phyloP scores from a whole-genome alignment of 2,113 vertebrate genomes.

The Cyanistes caeruleus region DNA sequence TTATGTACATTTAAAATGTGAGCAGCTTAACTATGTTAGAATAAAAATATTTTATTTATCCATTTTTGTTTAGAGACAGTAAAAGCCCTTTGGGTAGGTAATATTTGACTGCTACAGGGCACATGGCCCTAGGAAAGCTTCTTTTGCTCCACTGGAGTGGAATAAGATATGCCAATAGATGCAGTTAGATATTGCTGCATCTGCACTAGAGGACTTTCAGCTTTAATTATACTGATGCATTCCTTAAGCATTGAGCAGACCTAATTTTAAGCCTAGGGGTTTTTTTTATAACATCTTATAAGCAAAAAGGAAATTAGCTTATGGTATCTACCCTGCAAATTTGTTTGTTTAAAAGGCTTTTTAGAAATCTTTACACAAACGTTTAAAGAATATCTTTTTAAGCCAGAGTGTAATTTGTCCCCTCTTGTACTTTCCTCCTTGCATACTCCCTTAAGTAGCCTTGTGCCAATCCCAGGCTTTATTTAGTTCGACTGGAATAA shows the following conservation, averaged over 20 bases:
- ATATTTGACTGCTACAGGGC: neutral
- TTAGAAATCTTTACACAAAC: neutral
- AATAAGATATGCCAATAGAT: constrained; percentile 12
- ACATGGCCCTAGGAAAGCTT: neutral
- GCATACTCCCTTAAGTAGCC: neutral
- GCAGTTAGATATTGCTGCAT: neutral
- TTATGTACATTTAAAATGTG: neutral
- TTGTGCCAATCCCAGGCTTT: constrained; percentile 15
- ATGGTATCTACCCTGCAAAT: neutral
- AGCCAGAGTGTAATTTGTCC: neutral
- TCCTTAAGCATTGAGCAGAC: neutral
- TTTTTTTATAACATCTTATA: neutral
- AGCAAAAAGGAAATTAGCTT: neutral
- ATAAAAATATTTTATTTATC: neutral
- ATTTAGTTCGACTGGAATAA: constrained; percentile 38
- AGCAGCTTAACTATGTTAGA: neutral
- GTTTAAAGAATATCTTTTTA: neutral
- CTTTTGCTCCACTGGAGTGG: constrained; percentile 23
- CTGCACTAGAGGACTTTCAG: constrained; percentile 10
- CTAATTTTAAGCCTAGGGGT: neutral
- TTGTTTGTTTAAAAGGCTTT: neutral
- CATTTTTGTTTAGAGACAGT: neutral
- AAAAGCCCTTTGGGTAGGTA: neutral
- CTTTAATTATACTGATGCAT: constrained; percentile 30
- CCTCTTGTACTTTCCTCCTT: neutral